Base-by-base conservation (phyloP, 2,113 vertebrate genomes). In the Macrotus californicus region DNA sequence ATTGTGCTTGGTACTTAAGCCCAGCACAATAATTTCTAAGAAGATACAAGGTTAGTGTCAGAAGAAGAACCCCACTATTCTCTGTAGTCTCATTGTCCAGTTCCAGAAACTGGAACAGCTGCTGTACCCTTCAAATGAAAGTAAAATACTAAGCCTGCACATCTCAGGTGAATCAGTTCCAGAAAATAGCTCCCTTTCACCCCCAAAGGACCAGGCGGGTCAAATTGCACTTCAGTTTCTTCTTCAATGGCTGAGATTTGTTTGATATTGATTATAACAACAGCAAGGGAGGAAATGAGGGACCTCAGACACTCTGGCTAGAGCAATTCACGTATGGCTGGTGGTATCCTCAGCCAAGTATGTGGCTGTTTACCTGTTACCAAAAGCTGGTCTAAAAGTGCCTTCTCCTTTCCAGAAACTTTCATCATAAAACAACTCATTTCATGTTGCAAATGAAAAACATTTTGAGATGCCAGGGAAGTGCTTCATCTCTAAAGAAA, bases 361-460 rank as follows among this genome's bases (percentile, higher is more conserved):
- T 12, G 12, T 76, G 61, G 9, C n/a, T 85, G 34, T 90, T 88
- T 89, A 96, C 96, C 77, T 94, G 6, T 82, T 97, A 73, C 41
- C 73, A 94, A 97, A 97, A 89, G 39, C 13, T 89, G 82, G 0
- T 89, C 97, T 98, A 89, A 97, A 96, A 98, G 97, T 96, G 92
- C 52, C 67, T 96, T 96, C 77, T 91, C 39, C 46, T 97, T 97
- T 96, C 89, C 96, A 95, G 97, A 98, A 67, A 19, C 52, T 96
- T 95, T 86, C 93, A 80, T 97, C 50, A n/a, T 96, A 96, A 96
- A 95, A 77, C 77, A 95, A 98, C 87, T 94, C 86, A 96, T 98
- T 98, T 98, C 97, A 81, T 97, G 97, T 95, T 98, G 91, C 93
- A 98, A 97, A 98, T 97, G 94, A 97, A 70, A 97, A 98, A 91